Base-by-base conservation (phyloP, 2,113 vertebrate species). In the Coptodon bakossiorum region DNA sequence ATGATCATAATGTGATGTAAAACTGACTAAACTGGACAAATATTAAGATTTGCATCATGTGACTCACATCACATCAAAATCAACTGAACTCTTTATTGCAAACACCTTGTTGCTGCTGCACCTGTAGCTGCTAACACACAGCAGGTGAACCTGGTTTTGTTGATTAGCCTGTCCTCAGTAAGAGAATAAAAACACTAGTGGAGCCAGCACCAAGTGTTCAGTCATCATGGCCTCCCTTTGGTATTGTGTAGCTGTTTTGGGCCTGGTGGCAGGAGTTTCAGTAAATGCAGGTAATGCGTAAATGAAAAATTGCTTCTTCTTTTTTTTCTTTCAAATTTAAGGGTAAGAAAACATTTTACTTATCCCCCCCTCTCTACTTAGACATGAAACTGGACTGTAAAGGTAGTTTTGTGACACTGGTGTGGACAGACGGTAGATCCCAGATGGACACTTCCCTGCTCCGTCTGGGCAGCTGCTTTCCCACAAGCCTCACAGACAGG, bases 391-490 rank as follows among this genome's bases (percentile, higher is more conserved):
- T 95, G 29, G 94, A 96, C 61, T 97, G 96, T 7, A 31, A 38
- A n/a, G 19, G 27, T 45, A 92, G 90, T n/a, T 83, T 27, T 38
- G 83, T 96, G 53, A 87, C 52, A 0, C 24, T 96, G 52, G 93
- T 88, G 34, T 97, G 95, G 96, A 86, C 48, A 2, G 92, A 93
- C 1, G 16, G 24, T 68, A 57, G 59, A 36, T 7, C 92, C 31
- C 84, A 85, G n/a, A 81, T 57, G 1, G 83, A 94, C 7, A 11
- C 22, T 0, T 94, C 93, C 0, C 89, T 92, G 6, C 87, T 96
- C 6, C 94, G 89, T 19, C 92, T 97, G 53, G 96, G 97, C 0
- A 91, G 14, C 86, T 97, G 97, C 76, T 48, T 57, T 3, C 95
- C 96, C 13, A 83, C 88, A 17, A 95, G 86, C 10, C 1, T 93